Percentiles rank a stretch among this genome's conserved stretches.
Conservation (phyloP, 2,113 vertebrate genomes). For the Rhadina sibilatrix region DNA sequence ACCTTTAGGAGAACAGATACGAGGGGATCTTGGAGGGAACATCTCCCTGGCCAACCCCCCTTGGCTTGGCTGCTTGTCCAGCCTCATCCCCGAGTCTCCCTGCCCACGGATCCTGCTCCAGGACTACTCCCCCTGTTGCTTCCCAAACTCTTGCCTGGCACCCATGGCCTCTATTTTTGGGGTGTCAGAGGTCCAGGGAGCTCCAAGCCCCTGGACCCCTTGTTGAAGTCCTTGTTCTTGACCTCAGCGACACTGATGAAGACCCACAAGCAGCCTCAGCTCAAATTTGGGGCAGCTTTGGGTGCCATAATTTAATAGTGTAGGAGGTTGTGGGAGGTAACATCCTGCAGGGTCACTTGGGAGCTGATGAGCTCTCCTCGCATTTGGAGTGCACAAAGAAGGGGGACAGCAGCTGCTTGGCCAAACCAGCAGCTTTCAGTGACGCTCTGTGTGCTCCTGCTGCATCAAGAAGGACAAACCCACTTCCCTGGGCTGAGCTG, state of each 20-base stretch:
- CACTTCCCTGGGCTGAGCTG: not conserved
- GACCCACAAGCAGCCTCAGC: not conserved
- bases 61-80: not conserved
- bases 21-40: not conserved
- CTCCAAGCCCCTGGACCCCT: not conserved
- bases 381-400: not conserved
- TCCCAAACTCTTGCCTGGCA: not conserved
- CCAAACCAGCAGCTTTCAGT: not conserved
- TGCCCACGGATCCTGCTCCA: not conserved
- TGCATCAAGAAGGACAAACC: not conserved
- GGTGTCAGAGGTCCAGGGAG: not conserved
- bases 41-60: not conserved
- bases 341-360: not conserved
- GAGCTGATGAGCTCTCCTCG: not conserved
- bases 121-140: not conserved
- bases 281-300: not conserved
- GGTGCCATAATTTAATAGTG: not conserved
- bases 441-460: not conserved
- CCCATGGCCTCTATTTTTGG: accelerated
- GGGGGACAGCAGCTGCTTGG: not conserved
- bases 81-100: not conserved
- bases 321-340: not conserved
- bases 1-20: no score
- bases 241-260: not conserved
- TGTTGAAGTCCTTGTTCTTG: not conserved